phyloP scores from a whole-genome alignment of 53 echinoderm and acorn worm species.

The Antedon mediterranea region DNA sequence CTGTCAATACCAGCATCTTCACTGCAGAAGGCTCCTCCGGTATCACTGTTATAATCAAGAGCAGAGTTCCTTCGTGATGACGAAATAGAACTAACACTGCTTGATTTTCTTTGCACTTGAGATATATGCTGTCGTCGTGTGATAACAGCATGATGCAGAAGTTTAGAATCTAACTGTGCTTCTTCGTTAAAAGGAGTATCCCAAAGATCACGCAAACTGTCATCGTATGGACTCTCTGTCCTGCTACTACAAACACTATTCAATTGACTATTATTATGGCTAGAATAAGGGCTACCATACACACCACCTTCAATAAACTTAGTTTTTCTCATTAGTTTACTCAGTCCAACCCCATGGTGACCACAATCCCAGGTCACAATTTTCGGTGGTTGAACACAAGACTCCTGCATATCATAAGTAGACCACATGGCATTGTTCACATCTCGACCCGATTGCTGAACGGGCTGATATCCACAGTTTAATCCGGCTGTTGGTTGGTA shows the following conservation, averaged over 20 bases:
- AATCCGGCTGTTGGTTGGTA: background rate
- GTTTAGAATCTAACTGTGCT: slow-evolving; percentile 19
- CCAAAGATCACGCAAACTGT: slow-evolving; percentile 79
- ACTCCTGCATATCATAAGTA: slow-evolving; percentile 63
- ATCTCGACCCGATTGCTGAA: slow-evolving; percentile 14
- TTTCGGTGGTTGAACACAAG: slow-evolving; percentile 57
- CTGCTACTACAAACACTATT: slow-evolving; percentile 70
- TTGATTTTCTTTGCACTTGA: slow-evolving; percentile 2
- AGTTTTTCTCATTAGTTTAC: slow-evolving; percentile 33
- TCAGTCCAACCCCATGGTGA: slow-evolving; percentile 9
- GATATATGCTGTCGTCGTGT: slow-evolving; percentile 23
- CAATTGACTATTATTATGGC: slow-evolving; percentile 91
- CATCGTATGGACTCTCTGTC: slow-evolving; percentile 56
- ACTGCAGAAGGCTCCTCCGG: slow-evolving; percentile 21
- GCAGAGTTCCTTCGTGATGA: slow-evolving; percentile 10
- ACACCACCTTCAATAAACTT: slow-evolving; percentile 94
- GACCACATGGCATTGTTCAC: slow-evolving; percentile 94
- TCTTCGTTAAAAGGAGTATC: slow-evolving; percentile 40
- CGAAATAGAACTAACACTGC: slow-evolving; percentile 8
- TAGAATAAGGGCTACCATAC: slow-evolving; percentile 92
- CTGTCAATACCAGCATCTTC: slow-evolving; percentile 41
- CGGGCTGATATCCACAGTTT: background rate
- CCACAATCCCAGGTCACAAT: slow-evolving; percentile 66
- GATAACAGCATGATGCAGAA: slow-evolving; percentile 22
- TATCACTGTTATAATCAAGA: slow-evolving; percentile 6